Conservation (phyloP, 53 echinoderm and acorn worm genomes). For the Patiria pectinifera region DNA sequence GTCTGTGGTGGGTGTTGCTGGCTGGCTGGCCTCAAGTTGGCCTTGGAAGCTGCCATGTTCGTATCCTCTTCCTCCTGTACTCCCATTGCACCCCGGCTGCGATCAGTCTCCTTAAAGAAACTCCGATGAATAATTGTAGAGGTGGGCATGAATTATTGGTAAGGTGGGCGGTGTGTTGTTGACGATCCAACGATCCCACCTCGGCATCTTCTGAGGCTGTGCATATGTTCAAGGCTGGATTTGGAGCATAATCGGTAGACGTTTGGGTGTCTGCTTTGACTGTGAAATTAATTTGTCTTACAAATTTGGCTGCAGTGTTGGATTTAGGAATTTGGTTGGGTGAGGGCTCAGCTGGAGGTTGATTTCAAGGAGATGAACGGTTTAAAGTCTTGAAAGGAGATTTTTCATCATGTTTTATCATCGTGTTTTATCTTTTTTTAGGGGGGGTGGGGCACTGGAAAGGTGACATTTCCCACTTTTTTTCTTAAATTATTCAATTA, state of each 20-base stretch:
- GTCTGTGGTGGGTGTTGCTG: background rate
- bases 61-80: background rate
- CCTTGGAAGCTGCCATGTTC: constrained; percentile 35
- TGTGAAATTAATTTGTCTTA: background rate
- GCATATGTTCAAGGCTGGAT: background rate
- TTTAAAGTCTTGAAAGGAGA: background rate
- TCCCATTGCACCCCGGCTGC: too few relatives aligned
- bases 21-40: background rate
- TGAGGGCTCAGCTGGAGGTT: background rate
- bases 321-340: background rate
- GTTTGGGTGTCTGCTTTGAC: background rate
- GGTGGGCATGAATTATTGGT: constrained; percentile 7
- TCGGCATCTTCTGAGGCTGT: background rate
- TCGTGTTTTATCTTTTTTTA: too few relatives aligned
- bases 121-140: constrained; percentile 37
- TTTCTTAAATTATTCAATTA: too few relatives aligned
- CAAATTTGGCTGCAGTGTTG: background rate
- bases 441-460: too few relatives aligned
- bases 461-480: too few relatives aligned
- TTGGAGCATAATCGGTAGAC: background rate
- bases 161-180: background rate
- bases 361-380: background rate
- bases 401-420: background rate
- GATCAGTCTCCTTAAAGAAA: constrained; percentile 4
- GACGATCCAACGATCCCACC: background rate